Conservation (phyloP, 2,113 vertebrate genomes). For the Heloderma charlesbogerti region DNA sequence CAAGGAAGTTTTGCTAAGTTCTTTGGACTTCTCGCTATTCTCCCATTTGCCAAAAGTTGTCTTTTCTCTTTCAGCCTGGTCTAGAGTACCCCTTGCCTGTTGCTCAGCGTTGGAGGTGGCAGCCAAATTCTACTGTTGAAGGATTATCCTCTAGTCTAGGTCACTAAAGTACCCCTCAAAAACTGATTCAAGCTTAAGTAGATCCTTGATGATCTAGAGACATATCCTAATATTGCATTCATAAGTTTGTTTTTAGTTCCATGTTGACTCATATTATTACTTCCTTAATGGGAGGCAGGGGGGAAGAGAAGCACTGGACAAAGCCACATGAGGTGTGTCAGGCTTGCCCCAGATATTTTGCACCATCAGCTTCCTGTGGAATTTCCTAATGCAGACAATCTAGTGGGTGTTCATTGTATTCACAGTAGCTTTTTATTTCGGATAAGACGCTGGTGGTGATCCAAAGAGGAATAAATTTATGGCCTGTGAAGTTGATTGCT, state of each 20-base stretch:
- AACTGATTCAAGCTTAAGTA: background rate
- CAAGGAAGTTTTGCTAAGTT: background rate
- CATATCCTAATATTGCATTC: background rate
- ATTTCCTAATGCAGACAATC: background rate
- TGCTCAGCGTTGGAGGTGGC: background rate
- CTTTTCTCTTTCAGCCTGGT: background rate
- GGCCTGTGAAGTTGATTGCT: background rate
- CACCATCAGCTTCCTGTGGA: background rate
- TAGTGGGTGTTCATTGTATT: background rate
- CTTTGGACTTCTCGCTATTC: background rate
- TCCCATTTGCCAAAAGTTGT: background rate
- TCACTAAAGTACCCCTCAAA: background rate
- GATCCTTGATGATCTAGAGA: background rate
- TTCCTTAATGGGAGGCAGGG: background rate
- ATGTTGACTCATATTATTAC: background rate
- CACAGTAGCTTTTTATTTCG: background rate
- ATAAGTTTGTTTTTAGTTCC: background rate
- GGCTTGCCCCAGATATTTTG: background rate
- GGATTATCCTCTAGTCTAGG: background rate
- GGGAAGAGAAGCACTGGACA: background rate
- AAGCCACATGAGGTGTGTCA: background rate
- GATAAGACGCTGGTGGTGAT: background rate
- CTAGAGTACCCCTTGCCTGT: background rate
- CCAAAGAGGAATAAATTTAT: background rate
- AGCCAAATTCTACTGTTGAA: background rate